These are phyloP conservation scores for Drosophila mauritiana DNA, from an alignment of 1,140 invertebrate genomes.

Conservation along the genomic window DNA sequence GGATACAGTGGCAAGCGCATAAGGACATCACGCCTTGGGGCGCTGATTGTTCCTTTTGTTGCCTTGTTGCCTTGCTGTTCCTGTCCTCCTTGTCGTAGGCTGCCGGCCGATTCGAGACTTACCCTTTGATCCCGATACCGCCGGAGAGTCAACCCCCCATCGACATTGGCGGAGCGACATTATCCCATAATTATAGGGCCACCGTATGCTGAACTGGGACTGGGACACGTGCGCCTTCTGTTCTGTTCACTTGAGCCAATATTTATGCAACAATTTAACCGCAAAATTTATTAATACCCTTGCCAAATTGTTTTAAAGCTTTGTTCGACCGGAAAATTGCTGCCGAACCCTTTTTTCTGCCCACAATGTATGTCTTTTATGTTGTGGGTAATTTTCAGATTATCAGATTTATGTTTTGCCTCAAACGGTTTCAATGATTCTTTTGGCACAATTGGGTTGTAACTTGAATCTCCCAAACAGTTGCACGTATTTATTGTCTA, in stretches of 20 bases:
- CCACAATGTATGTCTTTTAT: slow-evolving; percentile 26
- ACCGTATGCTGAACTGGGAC: slow-evolving; percentile 54
- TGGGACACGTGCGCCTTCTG: slow-evolving; percentile 61
- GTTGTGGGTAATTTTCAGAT: slow-evolving; percentile 80
- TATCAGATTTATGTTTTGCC: slow-evolving; percentile 74
- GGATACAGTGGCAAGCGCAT: slow-evolving; percentile 30
- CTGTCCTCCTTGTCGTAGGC: slow-evolving; percentile 13
- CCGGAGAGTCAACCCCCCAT: slow-evolving; percentile 17
- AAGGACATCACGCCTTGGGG: slow-evolving; percentile 64
- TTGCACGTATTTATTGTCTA: background rate
- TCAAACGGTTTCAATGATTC: slow-evolving; percentile 35
- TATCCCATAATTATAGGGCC: slow-evolving; percentile 84
- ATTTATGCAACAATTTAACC: slow-evolving; percentile 84
- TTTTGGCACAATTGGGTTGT: slow-evolving; percentile 7
- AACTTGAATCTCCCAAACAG: slow-evolving; percentile 7
- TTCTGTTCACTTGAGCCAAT: slow-evolving; percentile 57
- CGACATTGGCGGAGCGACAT: slow-evolving; percentile 65
- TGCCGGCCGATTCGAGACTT: slow-evolving; percentile 50
- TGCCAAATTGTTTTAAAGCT: slow-evolving; percentile 71
- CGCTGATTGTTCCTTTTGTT: slow-evolving; percentile 83
- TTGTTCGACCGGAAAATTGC: slow-evolving; percentile 16
- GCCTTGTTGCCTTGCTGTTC: slow-evolving; percentile 18
- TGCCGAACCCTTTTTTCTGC: slow-evolving; percentile 46
- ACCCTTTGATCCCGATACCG: slow-evolving; percentile 70
- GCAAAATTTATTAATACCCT: slow-evolving; percentile 83